Evolutionary conservation across 1,140 invertebrate genomes (phyloP).

Genomic region (Arion vulgaris): DNA sequence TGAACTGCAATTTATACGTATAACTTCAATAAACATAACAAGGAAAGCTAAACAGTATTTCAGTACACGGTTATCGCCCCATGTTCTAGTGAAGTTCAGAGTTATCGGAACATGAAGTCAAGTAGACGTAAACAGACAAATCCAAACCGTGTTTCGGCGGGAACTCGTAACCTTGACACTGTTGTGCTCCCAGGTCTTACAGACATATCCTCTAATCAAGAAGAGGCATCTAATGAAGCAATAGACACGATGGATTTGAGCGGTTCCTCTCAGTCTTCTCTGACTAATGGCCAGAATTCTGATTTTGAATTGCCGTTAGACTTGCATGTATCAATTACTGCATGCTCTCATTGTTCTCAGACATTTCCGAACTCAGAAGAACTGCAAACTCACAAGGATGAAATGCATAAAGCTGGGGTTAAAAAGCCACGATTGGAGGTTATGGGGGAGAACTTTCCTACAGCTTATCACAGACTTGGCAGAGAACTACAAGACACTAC

Average conservation of each 20-base stretch:
- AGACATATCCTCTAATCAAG: background rate
- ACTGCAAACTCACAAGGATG: conserved; percentile 24
- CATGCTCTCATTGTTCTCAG: conserved; percentile 46
- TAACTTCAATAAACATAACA: too few species aligned
- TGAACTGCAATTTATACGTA: too few species aligned
- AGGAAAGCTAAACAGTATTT: too few species aligned
- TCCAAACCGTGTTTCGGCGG: conserved; percentile 68
- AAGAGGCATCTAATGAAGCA: background rate
- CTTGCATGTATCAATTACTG: conserved; percentile 44
- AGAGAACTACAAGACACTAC: conserved; percentile 59
- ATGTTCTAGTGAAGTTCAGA: background rate
- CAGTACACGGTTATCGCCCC: too few species aligned
- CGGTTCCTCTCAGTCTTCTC: background rate
- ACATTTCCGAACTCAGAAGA: conserved; percentile 42
- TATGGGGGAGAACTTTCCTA: conserved; percentile 60
- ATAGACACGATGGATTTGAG: conserved; percentile 7
- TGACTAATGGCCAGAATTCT: conserved; percentile 33
- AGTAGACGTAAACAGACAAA: conserved; percentile 71
- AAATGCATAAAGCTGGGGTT: conserved; percentile 30
- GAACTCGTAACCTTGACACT: conserved; percentile 30
- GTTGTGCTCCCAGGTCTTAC: background rate
- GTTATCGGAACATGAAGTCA: conserved; percentile 58
- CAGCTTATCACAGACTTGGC: conserved; percentile 69
- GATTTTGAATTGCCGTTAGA: conserved; percentile 48
- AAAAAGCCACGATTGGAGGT: conserved; percentile 39